A percentile compares a stretch with the other conserved stretches of the same genome.
Evolutionary conservation across 2,888 invertebrate species (phyloP).

Genomic region (Scaptodrosophila latifasciaeformis): DNA sequence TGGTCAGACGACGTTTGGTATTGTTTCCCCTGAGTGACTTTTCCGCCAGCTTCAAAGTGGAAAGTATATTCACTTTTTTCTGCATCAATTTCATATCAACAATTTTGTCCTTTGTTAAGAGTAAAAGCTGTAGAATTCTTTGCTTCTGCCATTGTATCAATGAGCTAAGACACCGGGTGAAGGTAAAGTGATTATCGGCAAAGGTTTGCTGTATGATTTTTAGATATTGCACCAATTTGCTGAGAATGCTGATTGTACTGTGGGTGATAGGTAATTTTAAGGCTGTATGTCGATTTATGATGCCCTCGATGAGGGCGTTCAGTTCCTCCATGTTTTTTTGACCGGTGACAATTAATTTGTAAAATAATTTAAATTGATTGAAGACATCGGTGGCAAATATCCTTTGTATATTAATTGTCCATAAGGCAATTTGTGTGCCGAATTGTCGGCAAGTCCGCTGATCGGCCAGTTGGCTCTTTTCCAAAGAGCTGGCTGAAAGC

Average conservation of each 20-base stretch:
- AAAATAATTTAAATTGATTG: conserved; percentile 77
- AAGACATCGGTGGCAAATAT: conserved; percentile 75
- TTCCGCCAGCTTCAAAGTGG: conserved; percentile 46
- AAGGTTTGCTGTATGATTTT: conserved; percentile 85
- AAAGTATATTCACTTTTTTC: conserved; percentile 38
- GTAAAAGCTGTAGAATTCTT: conserved; percentile 48
- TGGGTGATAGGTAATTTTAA: conserved; percentile 87
- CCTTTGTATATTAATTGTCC: conserved; percentile 80
- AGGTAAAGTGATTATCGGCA: conserved; percentile 80
- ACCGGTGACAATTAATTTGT: conserved; percentile 76
- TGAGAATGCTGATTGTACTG: conserved; percentile 83
- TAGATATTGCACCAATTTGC: conserved; percentile 87
- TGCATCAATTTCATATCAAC: conserved; percentile 49
- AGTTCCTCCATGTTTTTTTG: conserved; percentile 82
- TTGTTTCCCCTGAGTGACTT: conserved; percentile 34
- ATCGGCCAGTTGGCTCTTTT: conserved; percentile 44
- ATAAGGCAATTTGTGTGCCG: conserved; percentile 76
- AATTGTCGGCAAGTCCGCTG: conserved; percentile 77
- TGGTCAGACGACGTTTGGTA: conserved; percentile 31
- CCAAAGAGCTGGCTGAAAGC: conserved; percentile 78
- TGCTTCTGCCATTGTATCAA: conserved; percentile 83
- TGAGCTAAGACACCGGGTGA: conserved; percentile 84
- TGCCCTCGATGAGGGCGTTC: conserved; percentile 77
- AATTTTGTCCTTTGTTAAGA: conserved; percentile 36
- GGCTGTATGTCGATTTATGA: conserved; percentile 82